These are phyloP conservation scores for Araneus ventricosus DNA, from an alignment of 1,140 invertebrate genomes.

Conservation along the genomic window DNA sequence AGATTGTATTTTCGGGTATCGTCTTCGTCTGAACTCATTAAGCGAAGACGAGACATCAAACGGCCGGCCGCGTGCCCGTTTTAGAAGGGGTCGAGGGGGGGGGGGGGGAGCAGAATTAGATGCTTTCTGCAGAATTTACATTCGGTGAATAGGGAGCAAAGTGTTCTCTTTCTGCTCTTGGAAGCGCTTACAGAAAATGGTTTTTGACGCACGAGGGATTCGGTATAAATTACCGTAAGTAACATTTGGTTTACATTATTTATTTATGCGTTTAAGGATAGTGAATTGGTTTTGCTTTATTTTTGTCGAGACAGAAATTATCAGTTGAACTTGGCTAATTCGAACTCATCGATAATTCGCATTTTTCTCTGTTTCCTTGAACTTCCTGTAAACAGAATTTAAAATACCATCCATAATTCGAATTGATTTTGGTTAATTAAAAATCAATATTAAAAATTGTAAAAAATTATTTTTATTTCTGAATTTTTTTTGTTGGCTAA, in stretches of 20 bases:
- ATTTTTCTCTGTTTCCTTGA: too few relatives aligned
- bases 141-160: slow-evolving; percentile 44
- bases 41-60: slow-evolving; percentile 4
- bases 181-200: slow-evolving; percentile 30
- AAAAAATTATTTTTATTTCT: too few relatives aligned
- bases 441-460: too few relatives aligned
- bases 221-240: slow-evolving; percentile 5
- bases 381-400: too few relatives aligned
- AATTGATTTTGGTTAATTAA: too few relatives aligned
- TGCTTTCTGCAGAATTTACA: slow-evolving; percentile 39
- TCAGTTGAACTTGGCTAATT: too few relatives aligned
- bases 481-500: too few relatives aligned
- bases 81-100: background rate
- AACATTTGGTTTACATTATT: background rate
- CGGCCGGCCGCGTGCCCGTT: slow-evolving; percentile 18
- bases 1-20: slow-evolving; percentile 16
- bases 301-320: too few relatives aligned
- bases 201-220: background rate
- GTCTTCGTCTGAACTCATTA: slow-evolving; percentile 30
- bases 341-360: too few relatives aligned
- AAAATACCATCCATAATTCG: too few relatives aligned
- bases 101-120: background rate
- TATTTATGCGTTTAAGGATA: background rate
- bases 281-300: background rate
- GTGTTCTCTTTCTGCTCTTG: slow-evolving; percentile 20